A percentile compares a stretch with the other conserved stretches of the same genome.
These are phyloP conservation scores for Gopherus flavomarginatus DNA, from an alignment of 2,113 vertebrate genomes.

Conservation along the genomic window DNA sequence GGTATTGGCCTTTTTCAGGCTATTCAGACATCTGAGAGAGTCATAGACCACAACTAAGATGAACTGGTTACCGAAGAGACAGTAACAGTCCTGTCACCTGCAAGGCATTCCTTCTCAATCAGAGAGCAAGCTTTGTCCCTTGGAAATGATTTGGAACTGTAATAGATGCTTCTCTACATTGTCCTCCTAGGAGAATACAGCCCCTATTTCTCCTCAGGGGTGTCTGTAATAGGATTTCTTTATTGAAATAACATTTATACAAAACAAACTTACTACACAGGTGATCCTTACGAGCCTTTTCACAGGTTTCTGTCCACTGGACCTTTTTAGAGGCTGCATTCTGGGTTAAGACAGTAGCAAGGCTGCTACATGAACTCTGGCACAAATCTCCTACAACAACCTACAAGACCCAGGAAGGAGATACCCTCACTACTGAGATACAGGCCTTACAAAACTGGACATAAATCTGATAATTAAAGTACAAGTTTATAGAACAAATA, in stretches of 20 bases:
- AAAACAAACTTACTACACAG: neutral
- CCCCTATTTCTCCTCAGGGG: slow-evolving; percentile 43
- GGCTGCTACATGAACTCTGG: slow-evolving; percentile 52
- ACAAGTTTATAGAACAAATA: too few relatives aligned
- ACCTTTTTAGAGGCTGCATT: slow-evolving; percentile 31
- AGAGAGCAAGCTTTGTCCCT: slow-evolving; percentile 31
- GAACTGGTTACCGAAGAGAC: slow-evolving; percentile 47
- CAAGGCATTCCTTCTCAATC: slow-evolving; percentile 42
- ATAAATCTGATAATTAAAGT: too few relatives aligned
- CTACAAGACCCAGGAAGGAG: neutral
- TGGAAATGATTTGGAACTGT: slow-evolving; percentile 53
- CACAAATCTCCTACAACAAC: neutral
- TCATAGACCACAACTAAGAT: slow-evolving; percentile 36
- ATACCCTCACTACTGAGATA: too few relatives aligned
- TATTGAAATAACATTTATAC: slow-evolving; percentile 23
- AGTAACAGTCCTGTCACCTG: slow-evolving; percentile 48
- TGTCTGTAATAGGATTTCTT: slow-evolving; percentile 62
- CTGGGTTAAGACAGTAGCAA: slow-evolving; percentile 22
- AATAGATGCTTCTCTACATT: slow-evolving; percentile 58
- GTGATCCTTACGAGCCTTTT: slow-evolving; percentile 41
- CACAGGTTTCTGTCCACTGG: neutral
- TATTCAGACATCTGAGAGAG: slow-evolving; percentile 54
- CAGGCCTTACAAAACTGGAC: too few relatives aligned
- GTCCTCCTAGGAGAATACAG: slow-evolving; percentile 35
- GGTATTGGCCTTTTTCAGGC: slow-evolving; percentile 41